These are phyloP conservation scores for Takifugu bimaculatus DNA, from an alignment of 2,113 vertebrate species.

Conservation along the genomic window DNA sequence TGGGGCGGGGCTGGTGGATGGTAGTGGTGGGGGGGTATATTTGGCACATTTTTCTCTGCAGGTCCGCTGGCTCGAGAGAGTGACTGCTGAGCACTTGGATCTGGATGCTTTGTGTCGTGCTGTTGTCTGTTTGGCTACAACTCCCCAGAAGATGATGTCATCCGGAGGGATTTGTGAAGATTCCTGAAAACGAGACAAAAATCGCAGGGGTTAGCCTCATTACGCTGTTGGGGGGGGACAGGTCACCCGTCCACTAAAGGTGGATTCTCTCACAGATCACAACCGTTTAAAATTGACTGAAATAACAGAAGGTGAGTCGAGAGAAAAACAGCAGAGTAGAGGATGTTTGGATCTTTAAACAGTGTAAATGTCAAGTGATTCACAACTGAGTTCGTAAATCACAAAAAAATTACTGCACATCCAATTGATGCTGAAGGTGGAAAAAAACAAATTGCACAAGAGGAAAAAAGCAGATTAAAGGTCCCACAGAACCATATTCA, in stretches of 20 bases:
- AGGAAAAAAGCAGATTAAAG: too few relatives aligned
- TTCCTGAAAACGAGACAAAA: constrained; percentile 60
- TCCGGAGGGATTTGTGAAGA: constrained; percentile 60
- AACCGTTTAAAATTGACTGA: too few relatives aligned
- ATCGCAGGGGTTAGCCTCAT: constrained; percentile 38
- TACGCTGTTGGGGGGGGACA: constrained; percentile 23
- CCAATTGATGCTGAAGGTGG: too few relatives aligned
- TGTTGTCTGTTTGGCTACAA: constrained; percentile 61
- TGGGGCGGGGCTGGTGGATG: background rate
- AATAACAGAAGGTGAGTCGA: too few relatives aligned
- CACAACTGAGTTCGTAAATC: too few relatives aligned
- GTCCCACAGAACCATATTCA: too few relatives aligned
- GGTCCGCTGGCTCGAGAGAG: constrained; percentile 62
- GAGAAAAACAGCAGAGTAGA: too few relatives aligned
- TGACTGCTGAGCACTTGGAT: constrained; percentile 65
- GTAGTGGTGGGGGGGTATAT: constrained; percentile 19
- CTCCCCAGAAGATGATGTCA: constrained; percentile 60
- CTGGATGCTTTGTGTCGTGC: constrained; percentile 50
- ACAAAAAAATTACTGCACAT: too few relatives aligned
- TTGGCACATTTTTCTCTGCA: constrained; percentile 61
- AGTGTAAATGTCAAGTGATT: too few relatives aligned
- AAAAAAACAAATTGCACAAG: too few relatives aligned
- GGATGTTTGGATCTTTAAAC: too few relatives aligned
- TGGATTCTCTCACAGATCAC: background rate
- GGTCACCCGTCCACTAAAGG: constrained; percentile 20